phyloP scores from a whole-genome alignment of 1,140 invertebrate genomes.

The Polypedilum pembai region DNA sequence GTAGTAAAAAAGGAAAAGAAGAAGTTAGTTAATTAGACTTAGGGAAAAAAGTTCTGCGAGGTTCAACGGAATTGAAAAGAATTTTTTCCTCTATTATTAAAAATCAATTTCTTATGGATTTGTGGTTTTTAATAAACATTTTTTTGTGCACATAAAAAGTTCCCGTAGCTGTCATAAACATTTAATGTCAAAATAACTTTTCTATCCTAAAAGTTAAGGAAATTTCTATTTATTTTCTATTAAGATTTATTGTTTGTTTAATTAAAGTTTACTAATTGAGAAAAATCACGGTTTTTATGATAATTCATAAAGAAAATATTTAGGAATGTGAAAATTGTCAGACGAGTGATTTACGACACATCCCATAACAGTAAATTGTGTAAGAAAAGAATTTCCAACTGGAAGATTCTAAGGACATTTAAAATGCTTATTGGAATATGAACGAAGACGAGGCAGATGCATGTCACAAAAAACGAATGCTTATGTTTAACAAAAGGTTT shows the following conservation, averaged over 20 bases:
- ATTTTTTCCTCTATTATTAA: neutral
- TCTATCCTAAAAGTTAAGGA: neutral
- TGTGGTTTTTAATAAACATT: conserved; percentile 17
- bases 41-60: neutral
- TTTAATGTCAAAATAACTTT: neutral
- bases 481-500: neutral
- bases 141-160: neutral
- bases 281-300: neutral
- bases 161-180: conserved; percentile 3
- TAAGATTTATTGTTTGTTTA: neutral
- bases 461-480: neutral
- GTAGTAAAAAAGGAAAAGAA: neutral
- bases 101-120: conserved; percentile 19
- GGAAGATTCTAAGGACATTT: neutral
- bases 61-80: neutral
- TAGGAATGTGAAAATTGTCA: conserved; percentile 10
- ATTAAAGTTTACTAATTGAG: conserved; percentile 2
- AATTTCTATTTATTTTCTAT: neutral
- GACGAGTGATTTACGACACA: neutral
- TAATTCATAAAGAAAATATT: neutral
- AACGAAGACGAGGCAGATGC: neutral
- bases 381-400: neutral
- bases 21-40: neutral
- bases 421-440: neutral
- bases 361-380: neutral